Conservation (phyloP, 2,113 vertebrate species). For the Pitta sordida region DNA sequence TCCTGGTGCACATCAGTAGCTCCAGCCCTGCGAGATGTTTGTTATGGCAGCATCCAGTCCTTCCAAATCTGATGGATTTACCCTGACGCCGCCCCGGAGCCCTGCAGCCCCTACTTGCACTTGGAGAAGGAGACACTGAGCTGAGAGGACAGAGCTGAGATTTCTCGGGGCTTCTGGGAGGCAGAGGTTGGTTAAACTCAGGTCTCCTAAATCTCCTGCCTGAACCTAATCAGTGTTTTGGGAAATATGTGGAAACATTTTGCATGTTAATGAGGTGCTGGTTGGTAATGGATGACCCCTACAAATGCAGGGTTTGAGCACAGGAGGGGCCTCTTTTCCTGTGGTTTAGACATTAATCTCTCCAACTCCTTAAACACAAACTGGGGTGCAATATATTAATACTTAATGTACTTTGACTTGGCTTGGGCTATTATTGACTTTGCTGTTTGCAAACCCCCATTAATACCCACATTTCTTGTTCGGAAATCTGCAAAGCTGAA, state of each 20-base stretch:
- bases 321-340: background rate
- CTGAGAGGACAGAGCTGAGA: background rate
- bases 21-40: background rate
- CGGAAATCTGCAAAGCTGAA: background rate
- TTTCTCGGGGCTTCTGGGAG: background rate
- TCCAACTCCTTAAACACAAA: background rate
- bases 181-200: background rate
- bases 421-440: background rate
- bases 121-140: background rate
- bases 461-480: background rate
- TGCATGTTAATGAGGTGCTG: background rate
- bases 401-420: background rate
- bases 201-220: background rate
- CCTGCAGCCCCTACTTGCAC: background rate
- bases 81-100: rapidly evolving
- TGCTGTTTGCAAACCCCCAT: background rate
- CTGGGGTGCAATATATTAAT: background rate
- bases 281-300: background rate
- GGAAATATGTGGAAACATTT: background rate
- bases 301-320: background rate
- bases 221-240: background rate
- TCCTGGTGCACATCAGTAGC: background rate
- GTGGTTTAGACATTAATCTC: background rate
- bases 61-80: background rate
- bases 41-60: background rate